Evolutionary conservation across 2,797 vertebrate species (phyloP).

Genomic region (Geotria australis): DNA sequence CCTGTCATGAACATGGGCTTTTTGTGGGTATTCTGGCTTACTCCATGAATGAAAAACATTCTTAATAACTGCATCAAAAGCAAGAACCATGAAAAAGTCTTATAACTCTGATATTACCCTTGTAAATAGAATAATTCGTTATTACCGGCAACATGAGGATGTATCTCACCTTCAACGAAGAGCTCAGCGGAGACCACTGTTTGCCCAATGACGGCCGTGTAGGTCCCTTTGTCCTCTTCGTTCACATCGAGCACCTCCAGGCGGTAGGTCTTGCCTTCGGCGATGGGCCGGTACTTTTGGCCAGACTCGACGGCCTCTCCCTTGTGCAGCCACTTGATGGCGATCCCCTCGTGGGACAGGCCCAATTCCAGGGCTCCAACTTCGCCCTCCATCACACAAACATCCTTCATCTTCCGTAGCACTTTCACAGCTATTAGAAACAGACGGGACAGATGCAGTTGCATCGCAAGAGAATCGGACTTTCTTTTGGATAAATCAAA

Average conservation of each 20-base stretch:
- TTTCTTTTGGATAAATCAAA: too few species aligned
- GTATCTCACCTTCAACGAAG: conserved; percentile 66
- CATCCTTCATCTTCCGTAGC: conserved; percentile 77
- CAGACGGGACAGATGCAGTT: too few species aligned
- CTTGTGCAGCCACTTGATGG: conserved; percentile 65
- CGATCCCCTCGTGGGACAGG: conserved; percentile 62
- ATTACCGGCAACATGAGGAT: too few species aligned
- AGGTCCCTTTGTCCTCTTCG: conserved; percentile 37
- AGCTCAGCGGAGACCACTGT: conserved; percentile 50
- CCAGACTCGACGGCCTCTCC: conserved; percentile 47
- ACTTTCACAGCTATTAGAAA: conserved; percentile 52
- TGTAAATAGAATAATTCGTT: too few species aligned
- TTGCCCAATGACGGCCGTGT: conserved; percentile 53
- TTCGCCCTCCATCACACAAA: conserved; percentile 42
- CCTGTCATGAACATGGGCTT: too few species aligned
- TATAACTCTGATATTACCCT: too few species aligned
- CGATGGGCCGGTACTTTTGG: conserved; percentile 42
- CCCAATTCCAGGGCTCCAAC: conserved; percentile 70
- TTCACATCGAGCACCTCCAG: conserved; percentile 50
- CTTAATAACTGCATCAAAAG: too few species aligned
- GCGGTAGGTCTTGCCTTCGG: conserved; percentile 73
- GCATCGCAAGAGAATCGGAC: too few species aligned
- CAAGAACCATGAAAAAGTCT: too few species aligned
- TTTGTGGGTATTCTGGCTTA: too few species aligned
- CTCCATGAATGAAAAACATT: too few species aligned